Base-by-base conservation (phyloP, 1,140 invertebrate species). In the Antheraea mylitta region DNA sequence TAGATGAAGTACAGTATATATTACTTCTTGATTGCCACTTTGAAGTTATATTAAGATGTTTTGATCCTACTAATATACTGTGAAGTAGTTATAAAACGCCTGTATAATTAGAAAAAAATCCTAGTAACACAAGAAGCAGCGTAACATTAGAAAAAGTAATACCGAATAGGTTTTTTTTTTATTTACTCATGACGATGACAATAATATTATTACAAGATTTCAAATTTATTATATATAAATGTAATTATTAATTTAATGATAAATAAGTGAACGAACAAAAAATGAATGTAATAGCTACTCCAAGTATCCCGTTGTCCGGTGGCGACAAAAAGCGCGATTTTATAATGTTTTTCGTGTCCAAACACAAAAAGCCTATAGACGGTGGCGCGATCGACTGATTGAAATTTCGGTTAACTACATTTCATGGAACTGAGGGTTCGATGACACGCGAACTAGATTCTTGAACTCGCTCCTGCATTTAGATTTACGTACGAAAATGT, bases 331-430 rank as follows among this genome's bases (percentile, higher is more conserved):
- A 79, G 61, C 65, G 68, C 59, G 66, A 76, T 82, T 79, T 78
- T 81, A 77, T 79, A 68, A 81, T 71, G 72, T 80, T 84, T 79
- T 83, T 82, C 76, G 75, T 79, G 72, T 72, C 60, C 42, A 58
- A 71, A 64, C 65, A 74, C 71, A 82, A 82, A 84, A 84, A 81
- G 67, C 69, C 69, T 70, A 72, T 72, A 58, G 65, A 38, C 67
- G 67, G 71, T 58, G 62, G 76, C 68, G 63, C 70, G 68, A 67
- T 76, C 71, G 74, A 71, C 64, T 78, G 81, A 80, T 85, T 80
- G 75, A 79, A 80, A 80, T 77, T 78, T 74, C 69, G 67, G 69
- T 62, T 79, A 78, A 74, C 70, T 60, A 53, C 68, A 76, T 80
- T 83, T 83, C 71, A 71, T 30, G 61, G 78, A 80, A 79, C 18